Evolutionary conservation across 2,113 vertebrate species (phyloP).

Genomic region (Saguinus midas): DNA sequence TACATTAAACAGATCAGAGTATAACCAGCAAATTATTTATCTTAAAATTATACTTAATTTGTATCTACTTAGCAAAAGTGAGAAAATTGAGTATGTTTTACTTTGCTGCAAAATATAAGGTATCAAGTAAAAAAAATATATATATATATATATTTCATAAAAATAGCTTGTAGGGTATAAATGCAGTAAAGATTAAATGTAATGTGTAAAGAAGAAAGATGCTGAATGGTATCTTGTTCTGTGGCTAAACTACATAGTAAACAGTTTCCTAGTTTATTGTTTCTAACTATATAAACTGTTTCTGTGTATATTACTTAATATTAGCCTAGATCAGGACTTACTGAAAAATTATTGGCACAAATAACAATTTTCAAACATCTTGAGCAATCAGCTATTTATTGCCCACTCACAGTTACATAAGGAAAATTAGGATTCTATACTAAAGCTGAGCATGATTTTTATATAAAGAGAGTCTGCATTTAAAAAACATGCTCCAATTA

Average conservation of each 20-base stretch:
- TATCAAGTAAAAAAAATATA: background rate
- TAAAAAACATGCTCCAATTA: background rate
- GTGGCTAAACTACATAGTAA: background rate
- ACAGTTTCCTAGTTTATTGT: background rate
- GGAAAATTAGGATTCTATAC: background rate
- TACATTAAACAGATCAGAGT: background rate
- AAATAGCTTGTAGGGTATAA: background rate
- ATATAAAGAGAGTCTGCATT: background rate
- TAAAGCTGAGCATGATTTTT: background rate
- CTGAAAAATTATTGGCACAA: background rate
- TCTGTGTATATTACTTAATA: background rate
- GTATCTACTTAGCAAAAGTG: background rate
- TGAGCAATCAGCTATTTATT: background rate
- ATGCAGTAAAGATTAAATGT: background rate
- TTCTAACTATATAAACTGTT: background rate
- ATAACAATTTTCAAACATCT: background rate
- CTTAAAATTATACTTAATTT: background rate
- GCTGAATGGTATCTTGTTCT: background rate
- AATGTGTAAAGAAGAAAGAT: background rate
- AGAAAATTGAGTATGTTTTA: background rate
- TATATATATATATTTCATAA: background rate
- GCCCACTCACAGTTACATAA: background rate
- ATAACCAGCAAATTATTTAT: background rate
- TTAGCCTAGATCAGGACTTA: background rate
- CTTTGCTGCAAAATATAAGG: background rate